Conservation (phyloP, 2,888 invertebrate species). For the Netelia fuscicornis region DNA sequence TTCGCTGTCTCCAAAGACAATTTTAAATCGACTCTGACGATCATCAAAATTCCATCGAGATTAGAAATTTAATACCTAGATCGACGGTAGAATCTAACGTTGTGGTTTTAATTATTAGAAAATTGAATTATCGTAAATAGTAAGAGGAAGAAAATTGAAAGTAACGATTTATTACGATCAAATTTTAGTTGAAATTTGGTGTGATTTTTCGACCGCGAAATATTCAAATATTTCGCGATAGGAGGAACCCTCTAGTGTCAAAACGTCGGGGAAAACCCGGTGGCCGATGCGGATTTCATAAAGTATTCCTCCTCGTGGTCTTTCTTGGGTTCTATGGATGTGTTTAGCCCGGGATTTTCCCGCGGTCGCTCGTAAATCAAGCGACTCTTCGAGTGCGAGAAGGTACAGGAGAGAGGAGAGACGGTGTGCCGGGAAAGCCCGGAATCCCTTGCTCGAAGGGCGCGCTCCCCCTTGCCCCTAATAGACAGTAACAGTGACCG, state of each 20-base stretch:
- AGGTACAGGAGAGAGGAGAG: slow-evolving; percentile 2
- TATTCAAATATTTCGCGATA: neutral
- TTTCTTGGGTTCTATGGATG: neutral
- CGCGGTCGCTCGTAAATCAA: slow-evolving; percentile 57
- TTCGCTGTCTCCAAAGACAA: neutral
- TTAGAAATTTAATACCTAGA: too few relatives aligned
- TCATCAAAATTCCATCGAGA: too few relatives aligned
- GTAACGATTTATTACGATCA: too few relatives aligned
- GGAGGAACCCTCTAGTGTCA: neutral
- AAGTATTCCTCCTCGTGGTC: slow-evolving; percentile 1
- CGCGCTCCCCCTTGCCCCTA: slow-evolving; percentile 40
- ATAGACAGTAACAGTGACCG: slow-evolving; percentile 21
- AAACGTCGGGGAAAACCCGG: slow-evolving; percentile 33
- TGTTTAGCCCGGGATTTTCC: slow-evolving; percentile 55
- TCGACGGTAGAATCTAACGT: too few relatives aligned
- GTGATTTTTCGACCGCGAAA: neutral
- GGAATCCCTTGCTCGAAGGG: slow-evolving; percentile 19
- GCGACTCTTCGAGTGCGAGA: slow-evolving; percentile 37
- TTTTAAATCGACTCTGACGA: neutral
- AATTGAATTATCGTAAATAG: too few relatives aligned
- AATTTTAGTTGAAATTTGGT: neutral
- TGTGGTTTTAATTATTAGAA: too few relatives aligned
- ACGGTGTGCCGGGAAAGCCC: slow-evolving; percentile 46
- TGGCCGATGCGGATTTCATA: slow-evolving; percentile 3
- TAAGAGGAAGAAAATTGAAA: too few relatives aligned